These are phyloP conservation scores for Tapirus indicus DNA, from an alignment of 2,797 vertebrate species.

Conservation along the genomic window DNA sequence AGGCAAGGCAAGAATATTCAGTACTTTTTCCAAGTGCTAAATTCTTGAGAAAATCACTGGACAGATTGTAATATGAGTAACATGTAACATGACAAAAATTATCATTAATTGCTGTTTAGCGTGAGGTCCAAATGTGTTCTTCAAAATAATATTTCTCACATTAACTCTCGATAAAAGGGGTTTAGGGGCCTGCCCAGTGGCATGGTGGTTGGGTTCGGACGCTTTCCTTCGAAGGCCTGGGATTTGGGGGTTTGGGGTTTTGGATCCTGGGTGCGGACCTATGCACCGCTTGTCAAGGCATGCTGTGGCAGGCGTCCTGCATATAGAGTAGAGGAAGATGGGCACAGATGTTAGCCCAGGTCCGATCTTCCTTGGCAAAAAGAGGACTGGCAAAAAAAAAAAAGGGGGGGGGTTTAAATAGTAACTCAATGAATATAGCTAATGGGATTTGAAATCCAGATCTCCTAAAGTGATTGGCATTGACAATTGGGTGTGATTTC, in stretches of 20 bases:
- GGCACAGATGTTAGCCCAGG: too few species aligned
- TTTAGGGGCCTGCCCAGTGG: too few species aligned
- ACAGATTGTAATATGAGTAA: neutral
- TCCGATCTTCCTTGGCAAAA: too few species aligned
- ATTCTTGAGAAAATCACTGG: neutral
- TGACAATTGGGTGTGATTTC: neutral
- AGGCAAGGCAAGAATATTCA: neutral
- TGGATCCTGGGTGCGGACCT: too few species aligned
- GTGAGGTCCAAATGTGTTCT: neutral
- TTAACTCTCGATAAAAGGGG: neutral
- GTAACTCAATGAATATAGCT: neutral
- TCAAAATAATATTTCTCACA: neutral
- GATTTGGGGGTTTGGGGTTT: too few species aligned
- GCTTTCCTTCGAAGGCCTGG: too few species aligned
- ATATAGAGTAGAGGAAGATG: too few species aligned
- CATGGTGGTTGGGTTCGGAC: too few species aligned
- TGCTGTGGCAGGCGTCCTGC: too few species aligned
- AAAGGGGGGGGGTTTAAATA: neutral
- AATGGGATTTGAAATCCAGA: neutral
- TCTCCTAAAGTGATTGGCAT: neutral
- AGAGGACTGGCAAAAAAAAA: too few species aligned
- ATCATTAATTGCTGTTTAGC: neutral
- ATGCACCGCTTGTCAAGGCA: too few species aligned
- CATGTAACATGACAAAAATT: neutral
- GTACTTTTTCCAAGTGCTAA: neutral